Percentiles rank a stretch among this genome's conserved stretches.
Evolutionary conservation across 1,140 invertebrate species (phyloP).

Genomic region (Chironomus striatipennis): DNA sequence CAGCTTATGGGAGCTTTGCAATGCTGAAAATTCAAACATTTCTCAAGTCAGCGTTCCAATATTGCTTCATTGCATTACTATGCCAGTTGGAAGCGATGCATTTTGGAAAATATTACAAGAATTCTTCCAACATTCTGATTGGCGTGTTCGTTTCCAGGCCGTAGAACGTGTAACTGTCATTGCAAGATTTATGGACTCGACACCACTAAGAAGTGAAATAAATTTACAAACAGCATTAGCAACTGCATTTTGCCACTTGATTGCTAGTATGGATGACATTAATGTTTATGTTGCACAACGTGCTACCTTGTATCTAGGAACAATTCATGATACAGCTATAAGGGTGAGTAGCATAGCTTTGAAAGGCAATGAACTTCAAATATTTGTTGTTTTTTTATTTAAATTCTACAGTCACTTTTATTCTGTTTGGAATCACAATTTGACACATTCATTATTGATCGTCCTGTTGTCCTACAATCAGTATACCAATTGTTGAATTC

Average conservation of each 20-base stretch:
- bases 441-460: constrained; percentile 88
- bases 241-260: constrained; percentile 93
- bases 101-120: constrained; percentile 92
- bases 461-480: constrained; percentile 86
- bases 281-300: constrained; percentile 91
- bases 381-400: too few relatives aligned
- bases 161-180: constrained; percentile 90
- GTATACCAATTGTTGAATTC: constrained; percentile 92
- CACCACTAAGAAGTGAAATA: constrained; percentile 71
- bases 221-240: constrained; percentile 87
- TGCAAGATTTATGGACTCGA: constrained; percentile 84
- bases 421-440: constrained; percentile 88
- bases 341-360: constrained; percentile 45
- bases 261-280: constrained; percentile 92
- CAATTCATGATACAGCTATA: constrained; percentile 80
- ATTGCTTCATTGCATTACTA: constrained; percentile 86
- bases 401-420: constrained; percentile 57
- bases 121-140: constrained; percentile 84
- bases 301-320: constrained; percentile 86
- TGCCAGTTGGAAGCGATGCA: constrained; percentile 85
- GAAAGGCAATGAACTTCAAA: neutral
- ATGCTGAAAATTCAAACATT: constrained; percentile 88
- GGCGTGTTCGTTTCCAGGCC: constrained; percentile 83
- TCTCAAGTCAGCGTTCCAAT: constrained; percentile 83
- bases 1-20: constrained; percentile 89